Conservation (phyloP, 2,113 vertebrate genomes). For the Heloderma charlesbogerti region DNA sequence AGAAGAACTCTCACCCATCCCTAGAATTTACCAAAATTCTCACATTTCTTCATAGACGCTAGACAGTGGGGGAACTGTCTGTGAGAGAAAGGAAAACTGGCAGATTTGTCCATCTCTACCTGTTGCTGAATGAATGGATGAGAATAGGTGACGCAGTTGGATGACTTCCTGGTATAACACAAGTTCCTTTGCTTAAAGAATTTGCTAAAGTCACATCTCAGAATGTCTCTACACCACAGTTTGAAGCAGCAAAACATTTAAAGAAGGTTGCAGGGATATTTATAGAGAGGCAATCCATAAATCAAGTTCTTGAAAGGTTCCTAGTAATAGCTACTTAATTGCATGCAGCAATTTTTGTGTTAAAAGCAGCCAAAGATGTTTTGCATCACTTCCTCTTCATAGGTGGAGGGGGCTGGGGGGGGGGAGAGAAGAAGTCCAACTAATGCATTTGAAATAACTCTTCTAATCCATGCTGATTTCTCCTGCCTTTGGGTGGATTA, state of each 20-base stretch:
- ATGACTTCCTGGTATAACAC: background rate
- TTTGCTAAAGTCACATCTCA: background rate
- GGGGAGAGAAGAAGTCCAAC: conserved; percentile 8
- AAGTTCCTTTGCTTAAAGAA: background rate
- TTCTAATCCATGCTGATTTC: conserved; percentile 52
- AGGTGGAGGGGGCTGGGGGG: background rate
- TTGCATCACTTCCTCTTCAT: conserved; percentile 47
- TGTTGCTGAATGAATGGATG: no score
- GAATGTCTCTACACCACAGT: conserved; percentile 17
- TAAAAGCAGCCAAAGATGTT: background rate
- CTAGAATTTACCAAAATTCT: no score
- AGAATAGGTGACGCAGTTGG: no score
- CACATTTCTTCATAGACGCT: no score
- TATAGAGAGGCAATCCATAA: conserved; percentile 65
- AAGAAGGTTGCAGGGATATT: conserved; percentile 51
- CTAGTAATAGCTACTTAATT: conserved; percentile 66
- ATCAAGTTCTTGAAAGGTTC: conserved; percentile 59
- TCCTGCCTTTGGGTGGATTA: conserved; percentile 53
- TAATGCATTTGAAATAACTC: conserved; percentile 53
- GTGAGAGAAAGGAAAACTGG: no score
- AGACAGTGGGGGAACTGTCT: no score
- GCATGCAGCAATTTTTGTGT: conserved; percentile 48
- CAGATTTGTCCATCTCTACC: no score
- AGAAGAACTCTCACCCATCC: no score
- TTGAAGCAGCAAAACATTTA: conserved; percentile 24